phyloP scores from a whole-genome alignment of 1,140 invertebrate genomes.

The Helicoverpa armigera region DNA sequence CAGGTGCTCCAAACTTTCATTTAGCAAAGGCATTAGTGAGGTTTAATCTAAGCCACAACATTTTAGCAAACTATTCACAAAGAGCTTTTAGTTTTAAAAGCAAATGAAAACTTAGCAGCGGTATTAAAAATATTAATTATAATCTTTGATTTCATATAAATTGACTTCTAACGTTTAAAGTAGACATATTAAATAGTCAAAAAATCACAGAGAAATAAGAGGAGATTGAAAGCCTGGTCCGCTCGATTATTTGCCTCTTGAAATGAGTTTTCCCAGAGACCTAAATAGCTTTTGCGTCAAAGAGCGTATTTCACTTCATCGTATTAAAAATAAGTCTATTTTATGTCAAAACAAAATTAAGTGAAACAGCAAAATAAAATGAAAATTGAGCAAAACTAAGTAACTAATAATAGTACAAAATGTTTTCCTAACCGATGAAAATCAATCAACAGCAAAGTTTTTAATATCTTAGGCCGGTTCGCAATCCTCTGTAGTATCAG shows the following conservation, averaged over 20 bases:
- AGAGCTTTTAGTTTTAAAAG: slow-evolving; percentile 6
- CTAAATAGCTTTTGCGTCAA: slow-evolving; percentile 9
- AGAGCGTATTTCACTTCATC: slow-evolving; percentile 16
- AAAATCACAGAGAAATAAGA: slow-evolving; percentile 22
- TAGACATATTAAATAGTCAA: slow-evolving; percentile 11
- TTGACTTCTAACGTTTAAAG: neutral
- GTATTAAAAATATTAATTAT: neutral
- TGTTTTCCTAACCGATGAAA: neutral
- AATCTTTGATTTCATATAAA: neutral
- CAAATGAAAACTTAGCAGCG: neutral
- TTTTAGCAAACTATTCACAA: slow-evolving; percentile 26
- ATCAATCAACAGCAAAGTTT: slow-evolving; percentile 14
- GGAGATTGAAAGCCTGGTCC: slow-evolving; percentile 4
- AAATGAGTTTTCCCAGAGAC: slow-evolving; percentile 39
- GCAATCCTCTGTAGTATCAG: slow-evolving; percentile 19
- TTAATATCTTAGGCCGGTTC: slow-evolving; percentile 25
- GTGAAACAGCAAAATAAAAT: neutral
- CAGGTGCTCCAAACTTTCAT: too few species aligned
- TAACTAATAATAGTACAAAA: neutral
- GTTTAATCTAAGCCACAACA: neutral
- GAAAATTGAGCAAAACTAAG: neutral
- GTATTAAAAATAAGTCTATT: neutral
- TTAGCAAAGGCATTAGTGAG: too few species aligned
- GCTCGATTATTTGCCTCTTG: slow-evolving; percentile 22
- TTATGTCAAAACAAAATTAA: slow-evolving; percentile 4